Percentiles rank a stretch among this genome's conserved stretches.
These are phyloP conservation scores for Sminthurides aquaticus DNA, from an alignment of 2,888 invertebrate genomes.

Conservation along the genomic window DNA sequence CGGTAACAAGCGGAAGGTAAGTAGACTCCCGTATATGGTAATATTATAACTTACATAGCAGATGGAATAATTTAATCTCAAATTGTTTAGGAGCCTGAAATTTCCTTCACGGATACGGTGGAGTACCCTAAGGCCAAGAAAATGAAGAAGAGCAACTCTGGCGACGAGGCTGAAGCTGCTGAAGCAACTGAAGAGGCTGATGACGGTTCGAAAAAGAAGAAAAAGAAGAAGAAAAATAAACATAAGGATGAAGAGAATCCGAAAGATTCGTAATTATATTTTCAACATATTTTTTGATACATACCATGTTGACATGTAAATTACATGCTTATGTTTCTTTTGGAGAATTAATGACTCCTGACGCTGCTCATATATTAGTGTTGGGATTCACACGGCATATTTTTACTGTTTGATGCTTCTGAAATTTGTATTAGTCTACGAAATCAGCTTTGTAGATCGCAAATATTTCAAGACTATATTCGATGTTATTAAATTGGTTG, in stretches of 20 bases:
- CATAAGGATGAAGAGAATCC: constrained; percentile 35
- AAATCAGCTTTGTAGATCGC: too few relatives aligned
- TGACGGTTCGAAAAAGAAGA: constrained; percentile 56
- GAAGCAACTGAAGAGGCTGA: constrained; percentile 30
- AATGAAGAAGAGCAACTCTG: constrained; percentile 13
- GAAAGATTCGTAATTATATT: neutral
- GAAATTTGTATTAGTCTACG: too few relatives aligned
- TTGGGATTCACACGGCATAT: too few relatives aligned
- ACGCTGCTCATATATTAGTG: too few relatives aligned
- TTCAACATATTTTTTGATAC: too few relatives aligned
- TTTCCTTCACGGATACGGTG: constrained; percentile 28
- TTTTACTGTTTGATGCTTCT: too few relatives aligned
- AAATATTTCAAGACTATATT: too few relatives aligned
- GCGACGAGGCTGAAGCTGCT: constrained; percentile 44
- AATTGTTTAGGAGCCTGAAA: constrained; percentile 12
- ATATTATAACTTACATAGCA: too few relatives aligned
- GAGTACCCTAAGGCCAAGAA: constrained; percentile 1
- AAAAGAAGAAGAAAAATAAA: constrained; percentile 56
- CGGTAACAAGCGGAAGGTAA: constrained; percentile 36
- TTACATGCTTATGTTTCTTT: too few relatives aligned
- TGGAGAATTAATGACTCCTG: too few relatives aligned
- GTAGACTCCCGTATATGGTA: constrained; percentile 1
- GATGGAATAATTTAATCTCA: neutral
- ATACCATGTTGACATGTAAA: too few relatives aligned
- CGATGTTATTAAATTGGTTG: too few relatives aligned